Percentiles rank a stretch among this genome's conserved stretches.
Evolutionary conservation across 2,797 vertebrate genomes (phyloP).

Genomic region (Pipistrellus kuhlii): DNA sequence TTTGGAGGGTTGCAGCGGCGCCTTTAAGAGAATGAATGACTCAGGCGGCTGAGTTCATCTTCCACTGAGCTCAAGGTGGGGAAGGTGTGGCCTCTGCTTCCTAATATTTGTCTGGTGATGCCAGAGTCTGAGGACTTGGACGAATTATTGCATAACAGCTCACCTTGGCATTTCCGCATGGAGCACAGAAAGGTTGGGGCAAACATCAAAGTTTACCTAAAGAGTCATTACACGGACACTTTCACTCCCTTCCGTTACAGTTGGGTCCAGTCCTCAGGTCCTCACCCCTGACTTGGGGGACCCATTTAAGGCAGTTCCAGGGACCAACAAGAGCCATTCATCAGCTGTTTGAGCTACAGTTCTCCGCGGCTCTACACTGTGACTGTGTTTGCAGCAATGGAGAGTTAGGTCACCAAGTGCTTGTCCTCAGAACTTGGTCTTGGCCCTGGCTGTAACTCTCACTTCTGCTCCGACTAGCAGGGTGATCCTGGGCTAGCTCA

Average conservation of each 20-base stretch:
- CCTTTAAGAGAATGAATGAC: constrained; percentile 16
- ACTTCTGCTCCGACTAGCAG: not conserved
- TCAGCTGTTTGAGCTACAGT: not conserved
- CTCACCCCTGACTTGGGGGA: not conserved
- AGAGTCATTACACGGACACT: not conserved
- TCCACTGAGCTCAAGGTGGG: not conserved
- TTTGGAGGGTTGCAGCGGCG: not conserved
- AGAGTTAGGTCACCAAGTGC: not conserved
- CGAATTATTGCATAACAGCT: constrained; percentile 29
- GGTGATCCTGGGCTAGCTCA: not conserved
- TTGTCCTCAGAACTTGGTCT: not conserved
- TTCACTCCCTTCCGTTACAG: not conserved
- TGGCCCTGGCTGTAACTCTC: not conserved
- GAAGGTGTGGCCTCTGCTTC: not conserved
- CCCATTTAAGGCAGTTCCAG: not conserved
- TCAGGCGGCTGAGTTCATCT: not conserved
- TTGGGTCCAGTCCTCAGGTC: not conserved
- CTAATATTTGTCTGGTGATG: constrained; percentile 39
- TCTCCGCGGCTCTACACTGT: not conserved
- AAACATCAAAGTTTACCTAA: not conserved
- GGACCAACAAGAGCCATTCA: not conserved
- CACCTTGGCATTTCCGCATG: not conserved
- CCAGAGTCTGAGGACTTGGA: not conserved
- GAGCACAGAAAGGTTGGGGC: not conserved
- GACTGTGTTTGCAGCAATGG: not conserved